Percentiles rank a stretch among this genome's conserved stretches.
These are phyloP conservation scores for Eupithecia tripunctaria DNA, from an alignment of 2,888 invertebrate genomes.

Conservation along the genomic window DNA sequence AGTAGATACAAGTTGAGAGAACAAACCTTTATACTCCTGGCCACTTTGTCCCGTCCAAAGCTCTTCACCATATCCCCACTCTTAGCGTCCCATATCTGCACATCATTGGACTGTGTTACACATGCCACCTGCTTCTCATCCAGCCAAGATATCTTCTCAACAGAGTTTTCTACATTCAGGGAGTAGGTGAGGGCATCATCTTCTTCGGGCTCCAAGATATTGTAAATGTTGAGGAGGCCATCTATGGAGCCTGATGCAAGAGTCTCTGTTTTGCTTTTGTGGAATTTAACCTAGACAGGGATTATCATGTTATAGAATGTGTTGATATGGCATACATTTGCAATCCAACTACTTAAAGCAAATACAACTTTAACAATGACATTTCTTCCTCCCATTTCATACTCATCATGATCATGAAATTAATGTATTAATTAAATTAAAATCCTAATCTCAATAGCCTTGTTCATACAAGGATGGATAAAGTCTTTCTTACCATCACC, in stretches of 20 bases:
- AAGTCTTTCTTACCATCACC: background rate
- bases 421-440: too few species aligned
- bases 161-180: conserved; percentile 91
- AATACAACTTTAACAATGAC: background rate
- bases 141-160: conserved; percentile 87
- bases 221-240: conserved; percentile 93
- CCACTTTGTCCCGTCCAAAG: conserved; percentile 85
- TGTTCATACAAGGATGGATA: background rate
- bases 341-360: background rate
- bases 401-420: too few species aligned
- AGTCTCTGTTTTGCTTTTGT: conserved; percentile 86
- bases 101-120: conserved; percentile 88
- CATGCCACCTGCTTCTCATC: conserved; percentile 82
- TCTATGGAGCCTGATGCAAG: conserved; percentile 92
- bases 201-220: conserved; percentile 88
- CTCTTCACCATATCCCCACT: conserved; percentile 85
- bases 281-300: conserved; percentile 86
- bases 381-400: background rate
- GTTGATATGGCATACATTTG: background rate
- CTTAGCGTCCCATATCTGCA: conserved; percentile 87
- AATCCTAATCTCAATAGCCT: background rate
- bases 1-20: background rate
- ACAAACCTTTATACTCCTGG: conserved; percentile 82
- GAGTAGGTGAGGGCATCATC: conserved; percentile 92
- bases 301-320: background rate